Percentiles rank a stretch among this genome's conserved stretches.
phyloP scores from a whole-genome alignment of 2,888 invertebrate species.

The Tetragonula carbonaria region DNA sequence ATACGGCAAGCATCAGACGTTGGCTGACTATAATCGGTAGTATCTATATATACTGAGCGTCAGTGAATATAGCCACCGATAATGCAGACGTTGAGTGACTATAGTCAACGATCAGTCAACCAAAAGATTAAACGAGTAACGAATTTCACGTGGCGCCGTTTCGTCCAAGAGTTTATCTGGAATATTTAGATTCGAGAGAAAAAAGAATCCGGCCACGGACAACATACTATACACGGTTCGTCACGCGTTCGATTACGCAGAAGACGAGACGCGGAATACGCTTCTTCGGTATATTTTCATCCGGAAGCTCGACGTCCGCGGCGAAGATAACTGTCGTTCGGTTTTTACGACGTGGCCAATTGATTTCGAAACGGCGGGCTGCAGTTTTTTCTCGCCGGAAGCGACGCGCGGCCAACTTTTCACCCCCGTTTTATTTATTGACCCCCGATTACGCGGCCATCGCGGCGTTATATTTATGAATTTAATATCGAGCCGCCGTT shows the following conservation, averaged over 20 bases:
- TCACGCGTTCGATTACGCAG: background rate
- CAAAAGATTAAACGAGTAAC: background rate
- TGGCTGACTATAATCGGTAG: too few species aligned
- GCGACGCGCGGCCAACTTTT: slow-evolving; percentile 40
- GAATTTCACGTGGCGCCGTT: background rate
- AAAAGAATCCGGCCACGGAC: background rate
- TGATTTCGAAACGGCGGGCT: slow-evolving; percentile 7
- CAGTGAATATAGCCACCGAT: too few species aligned
- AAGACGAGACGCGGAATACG: background rate
- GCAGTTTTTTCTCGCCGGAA: slow-evolving; percentile 1
- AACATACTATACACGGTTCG: too few species aligned
- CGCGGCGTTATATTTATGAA: slow-evolving; percentile 44
- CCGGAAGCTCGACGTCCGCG: background rate
- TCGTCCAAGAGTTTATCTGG: background rate
- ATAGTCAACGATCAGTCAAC: too few species aligned
- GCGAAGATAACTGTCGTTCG: slow-evolving; percentile 26
- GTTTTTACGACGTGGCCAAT: slow-evolving; percentile 24
- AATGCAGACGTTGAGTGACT: too few species aligned
- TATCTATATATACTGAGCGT: too few species aligned
- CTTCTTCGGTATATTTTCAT: slow-evolving; percentile 3
- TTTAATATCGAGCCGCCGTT: slow-evolving; percentile 34
- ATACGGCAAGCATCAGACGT: too few species aligned
- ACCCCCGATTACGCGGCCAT: slow-evolving; percentile 29
- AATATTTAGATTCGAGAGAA: background rate
- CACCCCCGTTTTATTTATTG: slow-evolving; percentile 21